These are phyloP conservation scores for Cheilosia variabilis DNA, from an alignment of 2,888 invertebrate genomes.

Conservation along the genomic window DNA sequence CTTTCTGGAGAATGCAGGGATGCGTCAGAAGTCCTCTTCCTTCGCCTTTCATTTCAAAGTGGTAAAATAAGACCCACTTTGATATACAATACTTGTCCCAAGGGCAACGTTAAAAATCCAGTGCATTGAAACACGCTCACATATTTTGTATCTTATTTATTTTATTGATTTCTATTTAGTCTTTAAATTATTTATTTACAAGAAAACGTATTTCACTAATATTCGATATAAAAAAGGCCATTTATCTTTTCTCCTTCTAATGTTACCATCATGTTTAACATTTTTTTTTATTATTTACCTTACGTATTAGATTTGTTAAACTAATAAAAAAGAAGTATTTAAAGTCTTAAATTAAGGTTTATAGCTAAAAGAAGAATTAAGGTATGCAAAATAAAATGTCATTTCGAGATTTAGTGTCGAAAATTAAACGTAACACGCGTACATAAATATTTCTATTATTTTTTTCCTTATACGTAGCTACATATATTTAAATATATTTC, in stretches of 20 bases:
- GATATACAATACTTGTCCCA: not conserved
- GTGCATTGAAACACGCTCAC: constrained; percentile 1
- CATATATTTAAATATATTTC: constrained; percentile 13
- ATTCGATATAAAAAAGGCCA: constrained; percentile 75
- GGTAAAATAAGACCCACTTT: no score
- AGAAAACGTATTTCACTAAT: constrained; percentile 70
- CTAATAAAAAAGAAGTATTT: not conserved
- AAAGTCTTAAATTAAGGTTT: constrained; percentile 7
- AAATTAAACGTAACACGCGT: constrained; percentile 46
- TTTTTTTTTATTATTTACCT: constrained; percentile 21
- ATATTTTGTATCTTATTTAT: constrained; percentile 50
- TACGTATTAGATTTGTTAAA: constrained; percentile 14
- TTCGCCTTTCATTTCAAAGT: no score
- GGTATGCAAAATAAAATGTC: constrained; percentile 8
- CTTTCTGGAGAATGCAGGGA: no score
- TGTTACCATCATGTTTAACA: constrained; percentile 54
- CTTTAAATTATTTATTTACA: constrained; percentile 73
- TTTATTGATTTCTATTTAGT: constrained; percentile 68
- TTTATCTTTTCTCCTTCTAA: constrained; percentile 54
- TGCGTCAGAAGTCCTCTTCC: no score
- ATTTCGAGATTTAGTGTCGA: constrained; percentile 52
- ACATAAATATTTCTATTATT: constrained; percentile 43
- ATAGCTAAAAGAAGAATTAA: constrained; percentile 12
- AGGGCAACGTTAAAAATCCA: not conserved
- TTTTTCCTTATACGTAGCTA: constrained; percentile 14